Conservation (phyloP, 2,113 vertebrate species). For the Echinops telfairi region DNA sequence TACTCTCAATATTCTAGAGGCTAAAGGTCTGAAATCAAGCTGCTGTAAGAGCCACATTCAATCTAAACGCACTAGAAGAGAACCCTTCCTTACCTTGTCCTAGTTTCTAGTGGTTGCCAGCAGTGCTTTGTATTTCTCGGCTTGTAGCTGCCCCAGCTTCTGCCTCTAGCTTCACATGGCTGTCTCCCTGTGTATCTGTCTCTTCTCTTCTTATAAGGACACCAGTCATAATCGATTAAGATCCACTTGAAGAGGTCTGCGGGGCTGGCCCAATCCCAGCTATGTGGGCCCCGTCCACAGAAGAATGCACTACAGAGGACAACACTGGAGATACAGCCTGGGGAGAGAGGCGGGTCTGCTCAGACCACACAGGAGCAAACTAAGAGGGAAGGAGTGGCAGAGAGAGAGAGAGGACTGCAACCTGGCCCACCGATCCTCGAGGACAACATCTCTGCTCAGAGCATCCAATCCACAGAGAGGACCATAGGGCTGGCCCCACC, state of each 20-base stretch:
- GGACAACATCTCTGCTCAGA: no score
- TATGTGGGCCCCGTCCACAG: no score
- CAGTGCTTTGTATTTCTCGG: neutral
- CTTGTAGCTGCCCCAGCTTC: neutral
- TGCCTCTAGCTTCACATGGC: neutral
- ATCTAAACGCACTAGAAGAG: neutral
- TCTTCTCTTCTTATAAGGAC: neutral
- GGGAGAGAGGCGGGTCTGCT: no score
- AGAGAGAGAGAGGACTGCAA: no score
- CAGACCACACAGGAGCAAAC: no score
- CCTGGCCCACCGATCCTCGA: no score
- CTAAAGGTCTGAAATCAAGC: neutral
- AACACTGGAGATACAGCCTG: no score
- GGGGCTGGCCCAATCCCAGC: no score
- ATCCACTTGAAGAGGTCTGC: neutral
- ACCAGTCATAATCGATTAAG: neutral
- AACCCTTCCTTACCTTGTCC: neutral
- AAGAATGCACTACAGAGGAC: no score
- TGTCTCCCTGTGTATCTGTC: neutral
- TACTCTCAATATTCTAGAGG: neutral
- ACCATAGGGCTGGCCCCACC: no score
- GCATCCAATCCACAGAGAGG: no score
- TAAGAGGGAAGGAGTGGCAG: no score
- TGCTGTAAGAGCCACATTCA: neutral
- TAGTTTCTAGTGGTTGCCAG: neutral